phyloP scores from a whole-genome alignment of 92 coral and sea anemone genomes.

The Micromussa lordhowensis region DNA sequence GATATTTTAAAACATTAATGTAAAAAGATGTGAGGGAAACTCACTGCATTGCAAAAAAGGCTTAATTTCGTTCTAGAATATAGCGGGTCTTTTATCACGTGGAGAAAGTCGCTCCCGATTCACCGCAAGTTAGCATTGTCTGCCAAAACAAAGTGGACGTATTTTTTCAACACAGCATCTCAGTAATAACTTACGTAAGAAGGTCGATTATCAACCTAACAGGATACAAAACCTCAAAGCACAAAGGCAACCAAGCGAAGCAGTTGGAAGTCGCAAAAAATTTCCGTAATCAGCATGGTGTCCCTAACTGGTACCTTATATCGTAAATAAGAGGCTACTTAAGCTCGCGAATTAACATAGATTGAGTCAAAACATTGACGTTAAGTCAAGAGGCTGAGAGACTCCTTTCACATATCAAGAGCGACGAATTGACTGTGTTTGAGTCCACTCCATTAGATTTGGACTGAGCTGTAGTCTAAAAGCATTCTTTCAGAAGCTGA shows the following conservation, averaged over 20 bases:
- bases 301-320: neutral
- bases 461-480: neutral
- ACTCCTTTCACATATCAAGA: neutral
- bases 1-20: too few species aligned
- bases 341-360: neutral
- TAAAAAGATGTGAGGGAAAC: neutral
- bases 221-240: neutral
- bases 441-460: neutral
- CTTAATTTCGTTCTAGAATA: neutral
- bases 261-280: conserved; percentile 2
- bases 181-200: neutral
- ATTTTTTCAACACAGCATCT: neutral
- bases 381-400: neutral
- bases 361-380: too few species aligned
- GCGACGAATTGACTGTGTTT: neutral
- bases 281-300: conserved; percentile 13
- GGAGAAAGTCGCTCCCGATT: too few species aligned
- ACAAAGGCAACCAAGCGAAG: neutral
- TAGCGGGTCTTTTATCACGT: neutral
- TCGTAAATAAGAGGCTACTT: neutral
- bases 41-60: neutral
- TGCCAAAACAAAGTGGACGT: neutral
- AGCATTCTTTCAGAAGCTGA: neutral
- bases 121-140: neutral
- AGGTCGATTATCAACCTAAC: neutral